Conservation (phyloP, 2,888 invertebrate genomes). For the Brenthis hecate region DNA sequence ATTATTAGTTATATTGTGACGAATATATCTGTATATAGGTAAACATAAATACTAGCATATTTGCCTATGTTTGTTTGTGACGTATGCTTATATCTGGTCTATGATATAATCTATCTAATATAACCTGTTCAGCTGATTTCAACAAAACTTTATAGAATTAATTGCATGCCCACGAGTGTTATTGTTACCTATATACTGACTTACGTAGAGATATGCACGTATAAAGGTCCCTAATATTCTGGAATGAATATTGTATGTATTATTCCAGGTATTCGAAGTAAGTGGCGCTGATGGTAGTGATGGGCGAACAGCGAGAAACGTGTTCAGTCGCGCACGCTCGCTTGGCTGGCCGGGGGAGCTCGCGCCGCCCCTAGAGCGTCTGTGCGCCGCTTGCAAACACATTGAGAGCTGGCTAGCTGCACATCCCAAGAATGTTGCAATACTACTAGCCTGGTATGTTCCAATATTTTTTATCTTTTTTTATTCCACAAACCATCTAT, state of each 20-base stretch:
- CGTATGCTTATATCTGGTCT: too few relatives aligned
- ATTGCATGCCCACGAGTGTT: too few relatives aligned
- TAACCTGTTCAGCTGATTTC: too few relatives aligned
- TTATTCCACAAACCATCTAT: not conserved
- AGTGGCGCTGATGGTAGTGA: constrained; percentile 85
- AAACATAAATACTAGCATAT: too few relatives aligned
- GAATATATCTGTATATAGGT: too few relatives aligned
- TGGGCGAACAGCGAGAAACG: constrained; percentile 82
- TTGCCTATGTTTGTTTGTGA: too few relatives aligned
- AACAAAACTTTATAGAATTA: too few relatives aligned
- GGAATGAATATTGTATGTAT: constrained; percentile 9
- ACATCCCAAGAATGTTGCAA: constrained; percentile 92
- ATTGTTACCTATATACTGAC: too few relatives aligned
- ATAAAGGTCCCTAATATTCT: not conserved
- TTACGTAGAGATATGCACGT: not conserved
- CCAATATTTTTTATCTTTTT: not conserved
- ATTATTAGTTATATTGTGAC: too few relatives aligned
- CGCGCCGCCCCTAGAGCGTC: constrained; percentile 93
- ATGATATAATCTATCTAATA: too few relatives aligned
- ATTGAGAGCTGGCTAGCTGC: constrained; percentile 95
- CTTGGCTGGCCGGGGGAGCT: constrained; percentile 93
- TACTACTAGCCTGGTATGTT: constrained; percentile 91
- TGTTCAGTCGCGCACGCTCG: constrained; percentile 87
- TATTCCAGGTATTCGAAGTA: constrained; percentile 91
- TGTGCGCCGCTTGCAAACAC: constrained; percentile 96